Evolutionary conservation across 2,797 vertebrate species (phyloP), one percentile per base, ranked within the genome.

Genomic region (Schizopygopsis pylzovi): DNA sequence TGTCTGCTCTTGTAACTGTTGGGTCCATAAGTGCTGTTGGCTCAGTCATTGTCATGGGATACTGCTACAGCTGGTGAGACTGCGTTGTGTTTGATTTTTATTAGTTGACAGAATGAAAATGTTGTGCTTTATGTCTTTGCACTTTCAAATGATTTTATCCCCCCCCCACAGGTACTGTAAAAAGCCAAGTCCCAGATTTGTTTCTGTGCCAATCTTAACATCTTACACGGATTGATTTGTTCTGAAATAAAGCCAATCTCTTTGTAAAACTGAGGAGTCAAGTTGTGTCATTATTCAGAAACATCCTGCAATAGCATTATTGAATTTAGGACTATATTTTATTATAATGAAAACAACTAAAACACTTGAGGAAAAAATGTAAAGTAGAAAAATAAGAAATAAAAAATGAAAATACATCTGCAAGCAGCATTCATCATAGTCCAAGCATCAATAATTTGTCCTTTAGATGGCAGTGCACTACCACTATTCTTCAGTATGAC

Each of bases 31-130:
- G 81, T 81, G 71, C 91, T 39, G 33, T 94, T 49, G 89, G 89
- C 1, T n/a, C 93, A 56, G 78, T 87, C 20, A 33, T 90, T 85
- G 49, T 92, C 25, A 78, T 76, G n/a, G 85, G 91, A 90, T 94
- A 92, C 90, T 85, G 25, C 80, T 93, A 89, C 79, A 41, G 22
- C 75, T 88, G 95, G 94, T 95, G 91, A 80, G 90, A 37, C 79
- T 3, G 54, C 72, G 0, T 61, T 54, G 37, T 79, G 13, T 45
- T 13, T 8, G 52, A 47, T 63, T 63, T 47, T 15, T 54, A 33
- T 39, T 72, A 18, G 25, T 8, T 79, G 3, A 68, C 4, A 25
- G 8, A 20, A 52, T 37, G 0, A 33, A 47, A 15, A 47, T 68
- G 16, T 68, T 67, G 1, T 37, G 49, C 33, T 18, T 56, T 81